These are phyloP conservation scores for Lasiurus borealis DNA, from an alignment of 2,113 vertebrate genomes.

Conservation along the genomic window DNA sequence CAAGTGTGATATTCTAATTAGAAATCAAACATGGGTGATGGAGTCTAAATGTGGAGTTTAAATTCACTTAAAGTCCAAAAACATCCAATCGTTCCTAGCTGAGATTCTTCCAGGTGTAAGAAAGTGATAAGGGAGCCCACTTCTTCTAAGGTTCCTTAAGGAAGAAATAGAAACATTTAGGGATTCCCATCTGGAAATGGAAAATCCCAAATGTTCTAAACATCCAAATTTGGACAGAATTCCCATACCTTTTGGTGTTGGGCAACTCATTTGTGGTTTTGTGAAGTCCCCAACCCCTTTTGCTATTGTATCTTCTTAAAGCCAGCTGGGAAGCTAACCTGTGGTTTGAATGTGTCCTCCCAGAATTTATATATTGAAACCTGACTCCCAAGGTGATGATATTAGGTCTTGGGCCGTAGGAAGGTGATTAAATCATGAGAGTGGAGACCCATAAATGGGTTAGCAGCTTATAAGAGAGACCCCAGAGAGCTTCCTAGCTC, in stretches of 20 bases:
- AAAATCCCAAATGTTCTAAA: background rate
- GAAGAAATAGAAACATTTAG: slow-evolving; percentile 44
- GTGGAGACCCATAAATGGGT: no score
- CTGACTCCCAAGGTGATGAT: no score
- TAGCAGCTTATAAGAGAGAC: no score
- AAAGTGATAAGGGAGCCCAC: slow-evolving; percentile 21
- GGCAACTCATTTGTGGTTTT: background rate
- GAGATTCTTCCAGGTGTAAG: slow-evolving; percentile 64
- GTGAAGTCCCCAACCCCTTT: background rate
- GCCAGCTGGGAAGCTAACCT: background rate
- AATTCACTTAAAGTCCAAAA: slow-evolving; percentile 54
- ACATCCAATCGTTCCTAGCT: background rate
- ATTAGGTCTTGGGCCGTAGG: no score
- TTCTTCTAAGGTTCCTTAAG: slow-evolving; percentile 13
- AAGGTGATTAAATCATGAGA: no score
- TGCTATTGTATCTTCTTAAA: background rate
- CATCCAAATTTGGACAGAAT: background rate
- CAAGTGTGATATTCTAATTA: slow-evolving; percentile 56
- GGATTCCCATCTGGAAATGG: slow-evolving; percentile 22
- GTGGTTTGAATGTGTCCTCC: no score
- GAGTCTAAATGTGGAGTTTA: slow-evolving; percentile 57
- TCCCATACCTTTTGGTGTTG: background rate
- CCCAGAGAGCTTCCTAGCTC: no score
- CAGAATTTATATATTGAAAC: background rate
- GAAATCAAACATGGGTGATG: slow-evolving; percentile 40